Evolutionary conservation across 2,113 vertebrate species (phyloP), one percentile per base, ranked within the genome.

Genomic region (Laterallus jamaicensis): DNA sequence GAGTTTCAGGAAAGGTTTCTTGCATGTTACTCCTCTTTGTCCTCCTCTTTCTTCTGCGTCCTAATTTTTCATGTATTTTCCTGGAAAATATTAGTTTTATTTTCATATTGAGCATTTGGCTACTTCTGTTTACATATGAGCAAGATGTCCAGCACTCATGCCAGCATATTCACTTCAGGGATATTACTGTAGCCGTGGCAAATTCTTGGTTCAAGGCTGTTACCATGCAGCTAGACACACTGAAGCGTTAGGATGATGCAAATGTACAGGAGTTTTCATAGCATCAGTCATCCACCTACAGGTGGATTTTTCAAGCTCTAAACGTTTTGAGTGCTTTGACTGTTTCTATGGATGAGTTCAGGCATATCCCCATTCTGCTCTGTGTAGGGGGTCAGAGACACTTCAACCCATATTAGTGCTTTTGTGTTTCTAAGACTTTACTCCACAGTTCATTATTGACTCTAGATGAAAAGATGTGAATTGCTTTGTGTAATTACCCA

Each of bases 401-500:
- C 10, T 4, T 16, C 0, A 11, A 74, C 16, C 18, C 32, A 3
- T 3, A 0, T 14, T 11, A 47, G 17, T 18, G 42, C 52, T 15
- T 91, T 64, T 84, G 11, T 68, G 50, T 67, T 92, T 75, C 67
- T 68, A 63, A 64, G 71, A 68, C 73, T 91, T 92, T 60, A 71
- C 29, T 88, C 50, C 80, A 52, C 2, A 7, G 54, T 86, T 92
- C 3, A 12, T 95, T 88, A 59, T 35, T 86, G 88, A 84, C 69
- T 95, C 1, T 31, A 64, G 63, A 79, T 92, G 82, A 64, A 80
- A 82, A 75, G 80, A 85, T 87, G 66, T 7, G 11, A 94, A 76
- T 95, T 87, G 76, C 37, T 92, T 82, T 96, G 69, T 96, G 85
- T 96, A 96, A 97, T 96, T 97, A 93, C 67, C 79, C 32, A 75